A percentile compares a stretch with the other conserved stretches of the same genome.
Evolutionary conservation across 2,888 invertebrate species (phyloP).

Genomic region (Chrysolina americana): DNA sequence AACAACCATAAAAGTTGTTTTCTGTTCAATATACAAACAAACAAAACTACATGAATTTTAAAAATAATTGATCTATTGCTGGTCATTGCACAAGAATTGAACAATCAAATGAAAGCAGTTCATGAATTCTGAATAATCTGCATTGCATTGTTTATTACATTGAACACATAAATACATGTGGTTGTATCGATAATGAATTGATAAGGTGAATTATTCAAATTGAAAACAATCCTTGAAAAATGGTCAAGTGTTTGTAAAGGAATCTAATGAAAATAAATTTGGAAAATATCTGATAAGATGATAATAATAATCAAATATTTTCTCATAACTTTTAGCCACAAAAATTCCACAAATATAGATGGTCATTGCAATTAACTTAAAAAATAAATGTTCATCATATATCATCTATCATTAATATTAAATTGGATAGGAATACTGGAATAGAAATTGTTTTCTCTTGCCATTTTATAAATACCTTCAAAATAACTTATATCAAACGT

Average conservation of each 20-base stretch:
- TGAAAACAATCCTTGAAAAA: conserved; percentile 13
- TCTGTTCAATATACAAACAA: not conserved
- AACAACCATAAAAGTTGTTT: not conserved
- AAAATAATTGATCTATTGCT: not conserved
- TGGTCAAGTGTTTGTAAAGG: not conserved
- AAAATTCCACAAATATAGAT: not conserved
- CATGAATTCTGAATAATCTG: not conserved
- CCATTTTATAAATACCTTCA: not conserved
- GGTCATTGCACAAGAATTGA: not conserved
- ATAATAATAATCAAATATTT: not conserved
- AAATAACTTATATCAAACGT: no score
- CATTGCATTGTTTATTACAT: conserved; percentile 4
- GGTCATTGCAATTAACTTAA: not conserved
- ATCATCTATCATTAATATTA: not conserved
- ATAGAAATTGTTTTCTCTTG: not conserved
- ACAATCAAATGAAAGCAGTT: not conserved
- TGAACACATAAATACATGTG: conserved; percentile 8
- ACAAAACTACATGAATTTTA: not conserved
- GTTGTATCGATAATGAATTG: not conserved
- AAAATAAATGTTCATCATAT: not conserved
- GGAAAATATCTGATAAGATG: conserved; percentile 7
- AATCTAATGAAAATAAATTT: not conserved
- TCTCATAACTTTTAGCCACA: not conserved
- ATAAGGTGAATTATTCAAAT: conserved; percentile 1
- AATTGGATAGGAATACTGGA: not conserved